Base-by-base conservation (phyloP, 1,140 invertebrate species). In the Caenorhabditis latens region DNA sequence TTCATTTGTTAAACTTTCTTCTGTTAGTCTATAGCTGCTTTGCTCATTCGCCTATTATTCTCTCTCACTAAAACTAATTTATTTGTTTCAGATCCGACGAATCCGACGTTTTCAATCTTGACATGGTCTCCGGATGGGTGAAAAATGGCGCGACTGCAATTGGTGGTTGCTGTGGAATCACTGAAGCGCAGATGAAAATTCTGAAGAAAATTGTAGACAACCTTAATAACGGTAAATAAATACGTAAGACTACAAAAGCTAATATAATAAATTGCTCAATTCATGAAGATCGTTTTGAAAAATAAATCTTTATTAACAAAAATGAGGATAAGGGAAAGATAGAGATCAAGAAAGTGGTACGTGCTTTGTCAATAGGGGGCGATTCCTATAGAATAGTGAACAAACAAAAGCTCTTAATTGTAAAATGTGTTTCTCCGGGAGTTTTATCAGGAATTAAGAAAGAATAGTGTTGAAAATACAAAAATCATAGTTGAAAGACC, bases 151-250 rank as follows among this genome's bases (percentile, higher is more conserved):
- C 65, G 4, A 85, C 84, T 6, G 65, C 67, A n/a, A 57, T 85
- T 48, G 84, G 84, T 40, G 84, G 84, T 9, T 85, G 84, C 21
- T 85, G 84, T 75, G 63, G 67, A 57, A 21, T 58, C 14, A 67
- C 84, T 0, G n/a, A 65, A 4, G 11, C n/a, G 32, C 11, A 53
- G 61, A 85, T 75, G 24, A 53, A 32, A n/a, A 14, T 40, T 42
- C 42, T 67, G 11, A 85, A 42, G 42, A 16, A 43, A 65, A n/a
- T 46, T 14, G 24, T 65, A 14, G 55, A 61, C 43, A 53, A 24
- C 6, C 21, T 40, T 9, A 57, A 57, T 84, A 32, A 32, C 32
- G 0, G 1, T 32, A 32, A 32, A 32, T 32, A 32, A 32, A 32
- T 32, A 32, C 32, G 32, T 1, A 32, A 32, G 32, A 32, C 32